Evolutionary conservation across 2,888 invertebrate species (phyloP).

Genomic region (Cacoxenus indagator): DNA sequence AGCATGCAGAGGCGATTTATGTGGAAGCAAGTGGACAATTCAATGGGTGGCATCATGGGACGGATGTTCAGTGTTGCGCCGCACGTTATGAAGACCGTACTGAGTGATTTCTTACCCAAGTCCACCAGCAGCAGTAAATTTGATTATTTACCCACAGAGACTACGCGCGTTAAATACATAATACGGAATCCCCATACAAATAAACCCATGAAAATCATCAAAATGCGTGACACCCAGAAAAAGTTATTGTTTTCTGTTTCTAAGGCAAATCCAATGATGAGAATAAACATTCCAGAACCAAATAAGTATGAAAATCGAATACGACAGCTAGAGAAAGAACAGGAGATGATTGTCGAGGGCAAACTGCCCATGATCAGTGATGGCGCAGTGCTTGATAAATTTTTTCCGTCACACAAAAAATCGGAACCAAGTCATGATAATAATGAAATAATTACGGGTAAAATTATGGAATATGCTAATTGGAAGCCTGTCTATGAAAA

Average conservation of each 20-base stretch:
- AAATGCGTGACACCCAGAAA: conserved; percentile 57
- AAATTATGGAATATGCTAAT: conserved; percentile 60
- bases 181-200: conserved; percentile 62
- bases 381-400: conserved; percentile 49
- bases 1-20: conserved; percentile 69
- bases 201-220: conserved; percentile 62
- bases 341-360: conserved; percentile 65
- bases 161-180: conserved; percentile 63
- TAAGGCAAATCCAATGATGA: conserved; percentile 44
- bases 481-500: conserved; percentile 63
- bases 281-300: conserved; percentile 32
- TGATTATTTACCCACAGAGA: conserved; percentile 60
- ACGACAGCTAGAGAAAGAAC: conserved; percentile 62
- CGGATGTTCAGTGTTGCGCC: conserved; percentile 58
- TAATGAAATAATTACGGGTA: conserved; percentile 54
- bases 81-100: conserved; percentile 58
- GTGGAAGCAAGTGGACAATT: conserved; percentile 69
- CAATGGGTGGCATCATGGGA: conserved; percentile 56
- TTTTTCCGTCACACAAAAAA: conserved; percentile 38
- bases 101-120: conserved; percentile 53
- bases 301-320: conserved; percentile 50
- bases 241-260: conserved; percentile 54
- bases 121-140: conserved; percentile 42
- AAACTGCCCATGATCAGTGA: conserved; percentile 48
- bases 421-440: conserved; percentile 31